Base-by-base conservation (phyloP, 1,140 invertebrate species). In the Nephila pilipes region DNA sequence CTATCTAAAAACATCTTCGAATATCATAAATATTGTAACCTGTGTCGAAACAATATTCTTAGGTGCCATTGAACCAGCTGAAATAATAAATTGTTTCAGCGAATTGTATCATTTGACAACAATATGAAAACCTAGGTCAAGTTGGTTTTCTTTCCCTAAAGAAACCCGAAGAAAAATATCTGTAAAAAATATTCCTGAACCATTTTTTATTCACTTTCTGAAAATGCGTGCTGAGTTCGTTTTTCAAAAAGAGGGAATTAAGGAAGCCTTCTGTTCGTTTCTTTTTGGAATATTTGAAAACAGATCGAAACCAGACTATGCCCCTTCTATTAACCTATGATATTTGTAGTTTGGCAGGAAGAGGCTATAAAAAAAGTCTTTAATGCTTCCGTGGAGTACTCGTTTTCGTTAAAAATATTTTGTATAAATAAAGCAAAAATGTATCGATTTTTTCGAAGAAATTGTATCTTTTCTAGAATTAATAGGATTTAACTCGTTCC, bases 271-370 rank as follows among this genome's bases (percentile, higher is more conserved):
- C 46, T 10, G 12, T 25, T 65, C 25, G 2, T 63, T 63, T n/a
- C 60, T 25, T 63, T 8, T 65, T n/a, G 63, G 25, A 25, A 65
- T 38, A 80, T 20, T 38, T 16, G 38, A 80, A 80, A 80, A 80
- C 75, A 46, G 75, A 80, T 80, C 75, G 75, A 80, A 80, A 36
- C 29, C 75, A 80, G 75, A 80, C 75, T 38, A 22, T 18, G 8
- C 10, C 8, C 25, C 63, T 38, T 46, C 75, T 36, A 46, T 80
- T 80, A 80, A 80, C 75, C 75, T 80, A 80, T 80, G 75, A 80
- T 80, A 80, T 80, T 80, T 80, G 36, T 20, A 25, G 46, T 46
- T 46, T 46, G 63, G 63, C 25, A n/a, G 12, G 25, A 10, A 25
- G 63, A 65, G 25, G 22, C 10, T 0, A 25, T 12, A 12, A 65